phyloP scores from a whole-genome alignment of 1,140 invertebrate species.

The Drosophila pandora region DNA sequence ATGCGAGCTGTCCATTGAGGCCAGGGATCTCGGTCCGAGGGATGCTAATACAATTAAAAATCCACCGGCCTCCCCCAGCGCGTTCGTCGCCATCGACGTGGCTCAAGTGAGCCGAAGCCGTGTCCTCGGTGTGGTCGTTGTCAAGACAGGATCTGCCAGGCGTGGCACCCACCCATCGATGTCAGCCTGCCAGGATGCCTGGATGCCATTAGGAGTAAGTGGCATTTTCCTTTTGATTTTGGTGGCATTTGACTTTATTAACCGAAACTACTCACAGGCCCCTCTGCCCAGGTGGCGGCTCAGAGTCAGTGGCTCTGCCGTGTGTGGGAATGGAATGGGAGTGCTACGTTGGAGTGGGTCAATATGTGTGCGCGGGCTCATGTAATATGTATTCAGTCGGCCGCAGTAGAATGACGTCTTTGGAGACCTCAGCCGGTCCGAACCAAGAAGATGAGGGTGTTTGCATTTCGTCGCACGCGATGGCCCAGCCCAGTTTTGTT shows the following conservation, averaged over 20 bases:
- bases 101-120: neutral
- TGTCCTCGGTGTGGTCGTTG: slow-evolving; percentile 4
- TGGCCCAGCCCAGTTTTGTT: slow-evolving; percentile 36
- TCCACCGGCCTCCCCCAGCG: slow-evolving; percentile 45
- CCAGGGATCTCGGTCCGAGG: slow-evolving; percentile 14
- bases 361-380: slow-evolving; percentile 59
- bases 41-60: slow-evolving; percentile 78
- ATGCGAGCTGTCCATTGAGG: slow-evolving; percentile 7
- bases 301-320: slow-evolving; percentile 10
- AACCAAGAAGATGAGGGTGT: slow-evolving; percentile 22
- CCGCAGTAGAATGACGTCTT: slow-evolving; percentile 67
- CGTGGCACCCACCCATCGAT: slow-evolving; percentile 12
- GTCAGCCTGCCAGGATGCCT: slow-evolving; percentile 4
- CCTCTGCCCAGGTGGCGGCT: slow-evolving; percentile 26
- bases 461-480: slow-evolving; percentile 63
- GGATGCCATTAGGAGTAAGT: slow-evolving; percentile 79
- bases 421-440: slow-evolving; percentile 28
- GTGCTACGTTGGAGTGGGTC: slow-evolving; percentile 64
- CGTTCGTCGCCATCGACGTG: slow-evolving; percentile 6
- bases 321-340: neutral
- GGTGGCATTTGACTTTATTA: slow-evolving; percentile 81
- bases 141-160: slow-evolving; percentile 17
- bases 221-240: slow-evolving; percentile 80
- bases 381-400: slow-evolving; percentile 69
- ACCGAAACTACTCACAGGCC: slow-evolving; percentile 51